A percentile compares a stretch with the other conserved stretches of the same genome.
Conservation (phyloP, 2,888 invertebrate genomes). For the Archips crataeganus region DNA sequence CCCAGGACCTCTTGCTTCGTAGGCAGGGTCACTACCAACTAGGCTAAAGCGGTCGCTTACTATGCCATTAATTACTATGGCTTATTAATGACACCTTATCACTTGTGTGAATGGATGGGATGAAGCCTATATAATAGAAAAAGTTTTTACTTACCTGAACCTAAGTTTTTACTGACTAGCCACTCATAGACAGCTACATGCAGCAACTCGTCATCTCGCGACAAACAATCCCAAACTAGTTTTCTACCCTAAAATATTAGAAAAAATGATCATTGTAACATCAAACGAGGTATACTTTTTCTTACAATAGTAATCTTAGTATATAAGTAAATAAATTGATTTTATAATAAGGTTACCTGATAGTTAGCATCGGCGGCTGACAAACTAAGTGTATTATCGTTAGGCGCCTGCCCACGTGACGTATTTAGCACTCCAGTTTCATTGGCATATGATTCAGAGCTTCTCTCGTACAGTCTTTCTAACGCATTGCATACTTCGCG, state of each 20-base stretch:
- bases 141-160: conserved; percentile 69
- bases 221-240: conserved; percentile 88
- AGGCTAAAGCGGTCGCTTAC: no score
- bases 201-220: conserved; percentile 93
- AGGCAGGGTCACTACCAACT: no score
- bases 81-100: no score
- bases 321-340: no score
- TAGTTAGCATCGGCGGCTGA: conserved; percentile 79
- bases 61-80: no score
- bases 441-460: conserved; percentile 74
- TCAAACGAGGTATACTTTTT: neutral
- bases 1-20: no score
- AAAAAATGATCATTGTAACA: neutral
- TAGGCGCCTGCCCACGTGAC: conserved; percentile 52
- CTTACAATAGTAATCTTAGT: no score
- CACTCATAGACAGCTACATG: conserved; percentile 97
- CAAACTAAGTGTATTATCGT: conserved; percentile 66
- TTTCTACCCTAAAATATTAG: conserved; percentile 70
- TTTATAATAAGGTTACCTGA: conserved; percentile 57
- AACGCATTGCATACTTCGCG: conserved; percentile 93
- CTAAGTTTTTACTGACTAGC: conserved; percentile 92
- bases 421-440: conserved; percentile 69
- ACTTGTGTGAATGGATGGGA: no score
- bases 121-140: no score
- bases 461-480: conserved; percentile 88